Conservation (phyloP, 2,888 invertebrate species). For the Heteromyza rotundicornis region DNA sequence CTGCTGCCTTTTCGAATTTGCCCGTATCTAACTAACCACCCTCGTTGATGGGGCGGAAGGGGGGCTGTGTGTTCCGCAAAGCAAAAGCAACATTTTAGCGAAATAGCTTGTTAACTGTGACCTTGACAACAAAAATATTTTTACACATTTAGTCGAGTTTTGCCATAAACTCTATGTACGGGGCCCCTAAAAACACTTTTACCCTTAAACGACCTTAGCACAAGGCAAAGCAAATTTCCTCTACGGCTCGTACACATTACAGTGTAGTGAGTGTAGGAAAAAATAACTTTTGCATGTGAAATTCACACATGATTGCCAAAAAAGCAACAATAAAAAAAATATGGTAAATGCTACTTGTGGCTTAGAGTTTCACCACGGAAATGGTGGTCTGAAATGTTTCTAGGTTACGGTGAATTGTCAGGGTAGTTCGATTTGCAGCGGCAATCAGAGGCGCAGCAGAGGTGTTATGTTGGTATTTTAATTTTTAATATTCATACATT, state of each 20-base stretch:
- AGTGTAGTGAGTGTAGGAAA: background rate
- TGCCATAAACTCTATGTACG: too few relatives aligned
- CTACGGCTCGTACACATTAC: background rate
- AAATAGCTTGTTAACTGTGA: background rate
- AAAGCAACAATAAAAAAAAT: too few relatives aligned
- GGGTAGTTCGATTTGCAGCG: constrained; percentile 10
- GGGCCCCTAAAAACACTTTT: background rate
- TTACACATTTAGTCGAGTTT: too few relatives aligned
- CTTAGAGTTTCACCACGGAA: background rate
- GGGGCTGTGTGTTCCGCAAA: too few relatives aligned
- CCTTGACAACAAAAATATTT: background rate
- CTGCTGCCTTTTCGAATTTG: background rate
- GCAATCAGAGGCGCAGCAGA: too few relatives aligned
- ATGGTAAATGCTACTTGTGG: too few relatives aligned
- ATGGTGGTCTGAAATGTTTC: background rate
- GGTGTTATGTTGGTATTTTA: too few relatives aligned
- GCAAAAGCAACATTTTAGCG: background rate
- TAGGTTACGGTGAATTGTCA: constrained; percentile 11
- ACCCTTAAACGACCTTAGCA: too few relatives aligned
- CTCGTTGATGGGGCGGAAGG: background rate
- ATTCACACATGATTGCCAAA: background rate
- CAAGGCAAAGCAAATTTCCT: too few relatives aligned
- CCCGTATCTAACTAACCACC: background rate
- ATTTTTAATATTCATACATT: too few relatives aligned
- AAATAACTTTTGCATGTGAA: background rate